Evolutionary conservation across 2,797 vertebrate species (phyloP).

Genomic region (Spinibarbus caldwelli): DNA sequence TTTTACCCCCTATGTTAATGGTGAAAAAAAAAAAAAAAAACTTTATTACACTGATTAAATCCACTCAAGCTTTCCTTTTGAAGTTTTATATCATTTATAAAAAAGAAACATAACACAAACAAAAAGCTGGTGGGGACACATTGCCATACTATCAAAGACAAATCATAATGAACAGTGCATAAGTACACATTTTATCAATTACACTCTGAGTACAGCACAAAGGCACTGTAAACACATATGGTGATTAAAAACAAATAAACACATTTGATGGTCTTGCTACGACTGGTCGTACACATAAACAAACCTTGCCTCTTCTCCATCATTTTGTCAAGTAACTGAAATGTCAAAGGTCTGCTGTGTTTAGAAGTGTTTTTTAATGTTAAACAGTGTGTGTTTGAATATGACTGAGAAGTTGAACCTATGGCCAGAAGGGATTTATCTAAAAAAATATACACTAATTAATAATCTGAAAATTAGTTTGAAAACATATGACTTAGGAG

Average conservation of each 20-base stretch:
- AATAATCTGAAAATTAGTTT: background rate
- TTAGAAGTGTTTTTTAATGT: conserved; percentile 34
- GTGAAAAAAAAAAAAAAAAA: conserved; percentile 51
- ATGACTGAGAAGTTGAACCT: conserved; percentile 27
- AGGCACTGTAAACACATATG: conserved; percentile 59
- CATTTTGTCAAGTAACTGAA: conserved; percentile 43
- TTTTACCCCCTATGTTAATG: conserved; percentile 43
- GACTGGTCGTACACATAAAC: conserved; percentile 53
- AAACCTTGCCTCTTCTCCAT: conserved; percentile 42
- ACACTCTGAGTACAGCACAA: conserved; percentile 32
- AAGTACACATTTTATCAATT: conserved; percentile 55
- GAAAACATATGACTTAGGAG: background rate
- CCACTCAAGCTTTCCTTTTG: conserved; percentile 40
- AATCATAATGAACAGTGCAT: conserved; percentile 43
- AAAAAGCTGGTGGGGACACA: conserved; percentile 33
- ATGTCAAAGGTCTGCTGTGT: conserved; percentile 29
- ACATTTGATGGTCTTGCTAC: conserved; percentile 46
- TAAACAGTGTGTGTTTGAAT: conserved; percentile 19
- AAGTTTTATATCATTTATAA: conserved; percentile 55
- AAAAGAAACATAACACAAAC: conserved; percentile 41
- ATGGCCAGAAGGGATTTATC: conserved; percentile 15
- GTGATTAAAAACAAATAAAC: conserved; percentile 68
- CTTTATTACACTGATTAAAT: conserved; percentile 53
- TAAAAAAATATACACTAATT: background rate
- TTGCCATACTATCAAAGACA: conserved; percentile 51